These are phyloP conservation scores for Hassar affinis DNA, from an alignment of 2,113 vertebrate genomes.

Conservation along the genomic window DNA sequence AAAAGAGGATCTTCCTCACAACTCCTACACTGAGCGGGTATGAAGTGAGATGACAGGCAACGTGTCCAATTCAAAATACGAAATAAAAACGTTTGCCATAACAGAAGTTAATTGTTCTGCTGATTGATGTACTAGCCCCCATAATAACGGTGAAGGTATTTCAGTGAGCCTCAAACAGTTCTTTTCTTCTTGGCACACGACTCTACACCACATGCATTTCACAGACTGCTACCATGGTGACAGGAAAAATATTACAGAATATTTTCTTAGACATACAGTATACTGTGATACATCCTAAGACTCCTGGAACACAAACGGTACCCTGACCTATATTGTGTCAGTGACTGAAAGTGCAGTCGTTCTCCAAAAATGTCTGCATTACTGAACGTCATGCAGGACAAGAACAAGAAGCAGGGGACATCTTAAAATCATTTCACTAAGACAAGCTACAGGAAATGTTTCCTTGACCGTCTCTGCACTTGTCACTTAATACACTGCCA, in stretches of 20 bases:
- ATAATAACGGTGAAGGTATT: constrained; percentile 7
- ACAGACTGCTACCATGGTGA: constrained; percentile 53
- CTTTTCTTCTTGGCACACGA: constrained; percentile 30
- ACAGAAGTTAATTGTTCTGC: constrained; percentile 4
- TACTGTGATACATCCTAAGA: constrained; percentile 20
- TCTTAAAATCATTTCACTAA: background rate
- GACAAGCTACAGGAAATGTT: background rate
- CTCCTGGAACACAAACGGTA: background rate
- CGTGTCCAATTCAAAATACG: constrained; percentile 4
- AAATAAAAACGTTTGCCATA: constrained; percentile 4
- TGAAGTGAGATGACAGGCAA: constrained; percentile 31
- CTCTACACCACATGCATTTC: constrained; percentile 38
- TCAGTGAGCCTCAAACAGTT: constrained; percentile 30
- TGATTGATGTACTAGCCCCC: background rate
- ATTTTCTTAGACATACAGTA: constrained; percentile 28
- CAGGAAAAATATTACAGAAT: constrained; percentile 36
- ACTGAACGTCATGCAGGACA: background rate
- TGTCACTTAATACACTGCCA: constrained; percentile 35
- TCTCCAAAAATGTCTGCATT: background rate
- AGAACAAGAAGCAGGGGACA: background rate
- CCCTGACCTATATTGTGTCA: background rate
- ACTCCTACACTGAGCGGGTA: constrained; percentile 37
- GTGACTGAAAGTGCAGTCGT: background rate
- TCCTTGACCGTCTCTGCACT: constrained; percentile 14
- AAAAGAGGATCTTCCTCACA: constrained; percentile 36